Percentiles rank a stretch among this genome's conserved stretches.
These are phyloP conservation scores for Drosophila diplacantha DNA, from an alignment of 2,888 invertebrate genomes.

Conservation along the genomic window DNA sequence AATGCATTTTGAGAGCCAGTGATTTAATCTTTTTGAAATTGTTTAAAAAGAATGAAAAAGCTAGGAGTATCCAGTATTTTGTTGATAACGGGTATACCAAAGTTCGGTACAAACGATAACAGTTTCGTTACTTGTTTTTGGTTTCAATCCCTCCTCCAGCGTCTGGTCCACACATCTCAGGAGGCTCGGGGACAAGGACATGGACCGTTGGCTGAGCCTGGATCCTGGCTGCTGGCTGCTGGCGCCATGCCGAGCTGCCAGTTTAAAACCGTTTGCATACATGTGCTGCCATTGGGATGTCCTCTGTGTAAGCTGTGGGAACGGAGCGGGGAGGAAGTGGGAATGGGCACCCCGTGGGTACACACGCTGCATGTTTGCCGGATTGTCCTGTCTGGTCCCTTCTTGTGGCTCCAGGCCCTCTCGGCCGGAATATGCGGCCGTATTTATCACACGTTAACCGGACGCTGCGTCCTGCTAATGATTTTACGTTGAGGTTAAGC, in stretches of 20 bases:
- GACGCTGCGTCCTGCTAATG: slow-evolving; percentile 49
- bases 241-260: slow-evolving; percentile 52
- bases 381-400: slow-evolving; percentile 42
- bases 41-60: not conserved
- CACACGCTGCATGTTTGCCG: slow-evolving; percentile 17
- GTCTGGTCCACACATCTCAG: not conserved
- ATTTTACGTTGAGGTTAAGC: slow-evolving; percentile 42
- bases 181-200: slow-evolving; percentile 19
- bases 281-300: slow-evolving; percentile 12
- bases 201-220: slow-evolving; percentile 19
- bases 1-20: too few relatives aligned
- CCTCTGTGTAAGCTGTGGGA: slow-evolving; percentile 7
- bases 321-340: not conserved
- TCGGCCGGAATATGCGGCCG: slow-evolving; percentile 50
- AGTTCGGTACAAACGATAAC: not conserved
- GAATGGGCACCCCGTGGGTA: slow-evolving; percentile 25
- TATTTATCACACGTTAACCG: slow-evolving; percentile 62
- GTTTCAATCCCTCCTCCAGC: slow-evolving; percentile 2
- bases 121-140: slow-evolving; percentile 4
- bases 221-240: slow-evolving; percentile 37
- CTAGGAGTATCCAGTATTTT: not conserved
- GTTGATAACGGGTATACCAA: not conserved
- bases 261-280: slow-evolving; percentile 48
- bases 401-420: slow-evolving; percentile 41
- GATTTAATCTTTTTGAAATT: not conserved